Evolutionary conservation across 2,888 invertebrate species (phyloP).

Genomic region (Copidosoma aretas): DNA sequence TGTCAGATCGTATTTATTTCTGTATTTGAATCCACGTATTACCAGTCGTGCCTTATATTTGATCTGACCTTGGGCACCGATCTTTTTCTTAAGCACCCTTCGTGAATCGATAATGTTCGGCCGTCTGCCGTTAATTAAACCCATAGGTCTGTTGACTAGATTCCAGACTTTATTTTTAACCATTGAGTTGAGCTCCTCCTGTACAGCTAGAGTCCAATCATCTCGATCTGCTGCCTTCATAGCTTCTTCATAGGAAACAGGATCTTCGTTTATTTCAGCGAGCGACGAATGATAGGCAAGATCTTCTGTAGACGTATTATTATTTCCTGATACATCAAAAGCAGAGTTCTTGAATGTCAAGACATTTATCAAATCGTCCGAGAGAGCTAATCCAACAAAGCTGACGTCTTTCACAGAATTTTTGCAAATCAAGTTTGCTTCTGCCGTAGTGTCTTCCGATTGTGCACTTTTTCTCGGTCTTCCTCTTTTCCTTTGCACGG

Average conservation of each 20-base stretch:
- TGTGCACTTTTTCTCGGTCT: no score
- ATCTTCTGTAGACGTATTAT: neutral
- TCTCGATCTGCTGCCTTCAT: neutral
- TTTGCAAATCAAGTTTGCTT: neutral
- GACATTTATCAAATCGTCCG: no score
- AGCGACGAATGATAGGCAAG: neutral
- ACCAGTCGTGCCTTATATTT: conserved; percentile 5
- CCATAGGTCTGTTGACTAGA: neutral
- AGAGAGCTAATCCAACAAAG: no score
- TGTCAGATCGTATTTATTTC: neutral
- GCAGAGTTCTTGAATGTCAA: neutral
- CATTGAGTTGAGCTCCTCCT: neutral
- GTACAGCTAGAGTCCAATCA: neutral
- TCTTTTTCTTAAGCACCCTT: neutral
- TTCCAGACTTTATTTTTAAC: neutral
- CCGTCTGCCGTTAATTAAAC: no score
- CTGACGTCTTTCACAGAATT: no score
- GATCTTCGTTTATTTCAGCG: neutral
- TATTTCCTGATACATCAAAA: neutral
- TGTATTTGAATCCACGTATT: conserved; percentile 1
- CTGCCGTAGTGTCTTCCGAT: neutral
- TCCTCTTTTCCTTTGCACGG: neutral
- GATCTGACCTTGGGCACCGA: neutral
- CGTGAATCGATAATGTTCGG: no score
- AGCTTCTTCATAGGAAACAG: neutral